Base-by-base conservation (phyloP, 1,140 invertebrate species). In the Uloborus diversus region DNA sequence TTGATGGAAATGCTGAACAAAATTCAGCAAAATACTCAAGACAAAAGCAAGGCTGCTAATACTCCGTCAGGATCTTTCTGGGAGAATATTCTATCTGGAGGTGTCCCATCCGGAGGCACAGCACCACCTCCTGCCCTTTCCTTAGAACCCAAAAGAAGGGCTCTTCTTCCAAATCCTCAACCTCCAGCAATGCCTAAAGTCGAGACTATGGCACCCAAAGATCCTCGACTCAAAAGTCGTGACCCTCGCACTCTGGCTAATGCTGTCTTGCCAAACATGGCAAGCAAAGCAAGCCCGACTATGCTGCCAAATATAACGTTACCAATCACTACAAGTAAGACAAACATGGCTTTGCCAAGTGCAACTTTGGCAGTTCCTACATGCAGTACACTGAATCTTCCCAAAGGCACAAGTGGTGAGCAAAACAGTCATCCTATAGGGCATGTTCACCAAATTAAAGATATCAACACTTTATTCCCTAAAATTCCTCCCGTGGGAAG, bases 181-280 rank as follows among this genome's bases (percentile, higher is more conserved):
- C 33, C 75, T 32, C 11, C 47, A 14, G 32, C 28, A 2, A 37
- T 61, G 20, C 14, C 27, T 17, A 65, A 65, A 65, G 49, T 20
- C 17, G 17, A 64, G 20, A 5, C 30, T 57, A 2, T 61, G 7
- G 32, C 17, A 23, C 27, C 62, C 23, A 64, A 73, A 68, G 82
- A 81, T 47, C 78, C 82, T 35, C 53, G 80, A 23, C 25, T 81
- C 25, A 68, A 78, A 30, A 73, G 64, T 51, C 53, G 80, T 23
- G 80, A 81, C 64, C 80, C 80, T 9, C 51, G 80, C 5, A 64
- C 73, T 25, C 4, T 51, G 14, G 30, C 51, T 59, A 27, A 33
- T 27, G 2, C 25, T 13, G 42, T 14, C 23, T 14, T 13, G n/a
- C 27, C 80, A 17, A 20, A 42, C 11, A 47, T 23, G 49, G 14